Evolutionary conservation across 2,797 vertebrate species (phyloP).

Genomic region (Meriones psammophilus): DNA sequence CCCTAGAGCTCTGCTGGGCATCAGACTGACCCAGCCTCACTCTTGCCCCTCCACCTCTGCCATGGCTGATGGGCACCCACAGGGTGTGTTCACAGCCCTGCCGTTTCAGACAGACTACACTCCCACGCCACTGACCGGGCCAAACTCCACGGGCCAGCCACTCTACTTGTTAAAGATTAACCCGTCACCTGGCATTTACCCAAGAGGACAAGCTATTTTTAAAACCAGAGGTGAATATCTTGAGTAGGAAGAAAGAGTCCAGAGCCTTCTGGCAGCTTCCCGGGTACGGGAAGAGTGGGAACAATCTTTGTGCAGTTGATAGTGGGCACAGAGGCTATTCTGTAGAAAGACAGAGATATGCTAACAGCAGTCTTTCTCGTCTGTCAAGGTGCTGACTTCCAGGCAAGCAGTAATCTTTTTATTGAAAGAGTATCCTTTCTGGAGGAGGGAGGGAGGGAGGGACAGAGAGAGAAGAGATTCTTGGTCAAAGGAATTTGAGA

Average conservation of each 20-base stretch:
- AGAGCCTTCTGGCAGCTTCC: neutral
- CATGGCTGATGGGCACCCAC: no score
- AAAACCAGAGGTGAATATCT: slow-evolving; percentile 36
- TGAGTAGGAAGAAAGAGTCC: slow-evolving; percentile 41
- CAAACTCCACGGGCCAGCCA: neutral
- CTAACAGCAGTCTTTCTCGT: neutral
- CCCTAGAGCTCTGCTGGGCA: neutral
- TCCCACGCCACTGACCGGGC: neutral
- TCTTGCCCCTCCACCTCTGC: neutral
- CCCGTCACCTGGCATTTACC: neutral
- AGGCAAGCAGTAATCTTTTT: neutral
- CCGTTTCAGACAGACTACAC: neutral
- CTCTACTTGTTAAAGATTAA: neutral
- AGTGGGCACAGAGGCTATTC: neutral
- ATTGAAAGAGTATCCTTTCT: neutral
- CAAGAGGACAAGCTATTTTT: slow-evolving; percentile 64
- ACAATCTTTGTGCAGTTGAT: neutral
- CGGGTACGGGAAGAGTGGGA: neutral
- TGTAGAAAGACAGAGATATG: slow-evolving; percentile 7
- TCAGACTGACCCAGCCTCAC: neutral
- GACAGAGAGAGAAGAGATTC: neutral
- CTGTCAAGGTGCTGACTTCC: neutral
- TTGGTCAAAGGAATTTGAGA: slow-evolving; percentile 12
- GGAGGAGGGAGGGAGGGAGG: neutral
- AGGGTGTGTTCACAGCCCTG: no score